These are phyloP conservation scores for Erythrolamprus reginae DNA, from an alignment of 2,113 vertebrate species.

Conservation along the genomic window DNA sequence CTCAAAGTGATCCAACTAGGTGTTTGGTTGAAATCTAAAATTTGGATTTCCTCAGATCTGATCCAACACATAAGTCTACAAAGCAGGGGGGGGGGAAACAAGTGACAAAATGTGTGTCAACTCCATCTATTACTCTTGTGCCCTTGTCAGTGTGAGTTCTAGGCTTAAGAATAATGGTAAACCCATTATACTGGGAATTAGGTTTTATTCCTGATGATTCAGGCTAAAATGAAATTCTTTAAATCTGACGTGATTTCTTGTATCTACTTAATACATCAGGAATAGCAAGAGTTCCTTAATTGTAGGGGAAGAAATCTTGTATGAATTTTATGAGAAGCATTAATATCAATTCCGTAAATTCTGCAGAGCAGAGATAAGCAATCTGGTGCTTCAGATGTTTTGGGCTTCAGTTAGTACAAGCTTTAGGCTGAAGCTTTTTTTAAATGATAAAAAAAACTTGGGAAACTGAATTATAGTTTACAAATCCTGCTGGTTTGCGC, in stretches of 20 bases:
- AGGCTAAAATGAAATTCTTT: constrained; percentile 3
- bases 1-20: not conserved
- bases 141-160: constrained; percentile 70
- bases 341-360: not conserved
- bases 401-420: not conserved
- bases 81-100: not conserved
- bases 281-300: not conserved
- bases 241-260: constrained; percentile 37
- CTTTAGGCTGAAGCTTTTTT: not conserved
- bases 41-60: not conserved
- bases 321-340: not conserved
- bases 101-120: not conserved
- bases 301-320: not conserved
- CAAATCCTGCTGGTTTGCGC: not conserved
- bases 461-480: not conserved
- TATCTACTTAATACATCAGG: constrained; percentile 16
- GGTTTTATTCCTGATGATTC: constrained; percentile 39
- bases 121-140: constrained; percentile 20
- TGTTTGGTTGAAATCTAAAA: not conserved
- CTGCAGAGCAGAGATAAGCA: not conserved
- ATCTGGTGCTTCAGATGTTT: not conserved
- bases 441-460: not conserved
- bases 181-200: constrained; percentile 75
- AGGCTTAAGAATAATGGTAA: constrained; percentile 66
- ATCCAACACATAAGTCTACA: not conserved